A percentile compares a stretch with the other conserved stretches of the same genome.
Conservation (phyloP, 2,797 vertebrate genomes). For the Hoplostethus atlanticus region DNA sequence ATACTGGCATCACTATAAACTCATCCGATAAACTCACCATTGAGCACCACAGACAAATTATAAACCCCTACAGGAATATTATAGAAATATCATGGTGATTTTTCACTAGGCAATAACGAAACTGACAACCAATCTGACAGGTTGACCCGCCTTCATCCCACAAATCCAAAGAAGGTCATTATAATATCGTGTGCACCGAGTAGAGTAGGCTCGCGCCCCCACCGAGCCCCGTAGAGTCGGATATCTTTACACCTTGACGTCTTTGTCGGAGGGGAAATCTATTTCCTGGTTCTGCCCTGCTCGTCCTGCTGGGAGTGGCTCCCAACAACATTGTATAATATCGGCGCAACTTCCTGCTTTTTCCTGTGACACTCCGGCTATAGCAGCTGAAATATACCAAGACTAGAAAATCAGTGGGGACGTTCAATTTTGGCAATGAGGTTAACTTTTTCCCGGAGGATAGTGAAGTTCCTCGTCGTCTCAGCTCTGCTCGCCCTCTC, state of each 20-base stretch:
- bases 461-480: conserved; percentile 41
- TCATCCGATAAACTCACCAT: too few species aligned
- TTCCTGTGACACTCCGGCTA: too few species aligned
- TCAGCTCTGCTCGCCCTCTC: conserved; percentile 36
- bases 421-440: conserved; percentile 46
- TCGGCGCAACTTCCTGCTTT: neutral
- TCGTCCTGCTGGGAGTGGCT: neutral
- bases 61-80: too few species aligned
- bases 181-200: too few species aligned
- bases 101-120: too few species aligned
- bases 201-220: too few species aligned
- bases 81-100: too few species aligned
- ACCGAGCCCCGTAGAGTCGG: too few species aligned
- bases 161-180: neutral
- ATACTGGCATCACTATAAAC: too few species aligned
- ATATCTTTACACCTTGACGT: too few species aligned
- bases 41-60: too few species aligned
- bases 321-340: neutral
- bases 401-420: rapidly evolving
- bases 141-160: neutral
- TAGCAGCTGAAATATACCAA: neutral
- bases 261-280: neutral
- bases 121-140: neutral
- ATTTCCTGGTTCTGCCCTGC: conserved; percentile 9
- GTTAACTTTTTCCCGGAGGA: conserved; percentile 18